These are phyloP conservation scores for Neomicropteryx cornuta DNA, from an alignment of 1,140 invertebrate genomes.

Conservation along the genomic window DNA sequence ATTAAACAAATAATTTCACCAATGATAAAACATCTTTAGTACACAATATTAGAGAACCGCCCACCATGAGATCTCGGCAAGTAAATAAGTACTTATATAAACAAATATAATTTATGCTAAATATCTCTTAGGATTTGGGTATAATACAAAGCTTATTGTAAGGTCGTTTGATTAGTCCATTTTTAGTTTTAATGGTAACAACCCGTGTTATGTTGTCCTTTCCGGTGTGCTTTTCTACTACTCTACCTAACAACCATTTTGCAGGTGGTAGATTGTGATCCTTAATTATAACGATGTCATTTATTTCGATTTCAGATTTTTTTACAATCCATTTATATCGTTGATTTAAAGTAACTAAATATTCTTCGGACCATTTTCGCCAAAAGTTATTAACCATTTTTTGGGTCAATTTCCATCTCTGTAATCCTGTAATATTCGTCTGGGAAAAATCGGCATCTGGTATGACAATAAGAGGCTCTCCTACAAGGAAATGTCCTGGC, in stretches of 20 bases:
- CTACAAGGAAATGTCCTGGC: slow-evolving; percentile 14
- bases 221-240: slow-evolving; percentile 18
- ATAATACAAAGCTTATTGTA: slow-evolving; percentile 8
- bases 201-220: slow-evolving; percentile 21
- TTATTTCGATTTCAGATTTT: slow-evolving; percentile 6
- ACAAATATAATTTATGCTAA: too few relatives aligned
- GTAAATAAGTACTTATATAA: too few relatives aligned
- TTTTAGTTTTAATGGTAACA: slow-evolving; percentile 17
- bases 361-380: slow-evolving; percentile 15
- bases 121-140: too few relatives aligned
- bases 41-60: too few relatives aligned
- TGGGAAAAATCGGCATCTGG: slow-evolving; percentile 8
- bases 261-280: slow-evolving; percentile 18
- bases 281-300: slow-evolving; percentile 17
- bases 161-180: slow-evolving; percentile 10
- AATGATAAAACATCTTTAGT: too few relatives aligned
- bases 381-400: slow-evolving; percentile 13
- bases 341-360: slow-evolving; percentile 15
- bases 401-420: slow-evolving; percentile 12
- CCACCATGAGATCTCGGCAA: too few relatives aligned
- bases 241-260: slow-evolving; percentile 20
- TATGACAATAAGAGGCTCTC: slow-evolving; percentile 7
- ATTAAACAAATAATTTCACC: too few relatives aligned
- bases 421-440: background rate
- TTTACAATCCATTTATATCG: slow-evolving; percentile 9